phyloP scores from a whole-genome alignment of 64 coral and sea anemone genomes.

The Orbicella faveolata region DNA sequence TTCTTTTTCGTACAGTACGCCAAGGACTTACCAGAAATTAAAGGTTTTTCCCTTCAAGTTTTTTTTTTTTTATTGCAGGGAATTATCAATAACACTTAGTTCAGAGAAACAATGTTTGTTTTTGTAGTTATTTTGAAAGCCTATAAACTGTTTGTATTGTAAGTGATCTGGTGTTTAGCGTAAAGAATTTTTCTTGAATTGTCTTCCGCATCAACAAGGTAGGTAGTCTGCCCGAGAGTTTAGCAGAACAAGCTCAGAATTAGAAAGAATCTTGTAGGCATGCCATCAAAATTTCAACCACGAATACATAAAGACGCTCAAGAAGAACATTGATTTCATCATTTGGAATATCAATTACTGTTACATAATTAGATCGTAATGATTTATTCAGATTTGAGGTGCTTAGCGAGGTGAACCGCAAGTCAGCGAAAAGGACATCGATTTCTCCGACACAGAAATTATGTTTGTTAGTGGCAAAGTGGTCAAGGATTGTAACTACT shows the following conservation, averaged over 20 bases:
- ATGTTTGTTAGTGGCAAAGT: background rate
- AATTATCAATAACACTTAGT: background rate
- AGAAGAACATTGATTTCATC: background rate
- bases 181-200: background rate
- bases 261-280: background rate
- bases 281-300: background rate
- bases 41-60: too few relatives aligned
- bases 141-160: background rate
- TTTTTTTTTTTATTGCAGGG: too few relatives aligned
- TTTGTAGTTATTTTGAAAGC: background rate
- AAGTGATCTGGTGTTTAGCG: constrained; percentile 2
- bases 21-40: too few relatives aligned
- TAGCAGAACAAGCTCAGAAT: background rate
- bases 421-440: background rate
- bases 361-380: constrained; percentile 20
- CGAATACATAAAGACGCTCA: background rate
- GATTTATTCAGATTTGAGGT: constrained; percentile 12
- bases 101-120: background rate
- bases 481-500: background rate
- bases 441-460: background rate
- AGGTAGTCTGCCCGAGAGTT: background rate
- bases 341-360: constrained; percentile 27
- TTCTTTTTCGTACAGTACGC: too few relatives aligned
- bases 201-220: background rate
- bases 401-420: constrained; percentile 15